These are phyloP conservation scores for Lota lota DNA, from an alignment of 2,113 vertebrate species.

Conservation along the genomic window DNA sequence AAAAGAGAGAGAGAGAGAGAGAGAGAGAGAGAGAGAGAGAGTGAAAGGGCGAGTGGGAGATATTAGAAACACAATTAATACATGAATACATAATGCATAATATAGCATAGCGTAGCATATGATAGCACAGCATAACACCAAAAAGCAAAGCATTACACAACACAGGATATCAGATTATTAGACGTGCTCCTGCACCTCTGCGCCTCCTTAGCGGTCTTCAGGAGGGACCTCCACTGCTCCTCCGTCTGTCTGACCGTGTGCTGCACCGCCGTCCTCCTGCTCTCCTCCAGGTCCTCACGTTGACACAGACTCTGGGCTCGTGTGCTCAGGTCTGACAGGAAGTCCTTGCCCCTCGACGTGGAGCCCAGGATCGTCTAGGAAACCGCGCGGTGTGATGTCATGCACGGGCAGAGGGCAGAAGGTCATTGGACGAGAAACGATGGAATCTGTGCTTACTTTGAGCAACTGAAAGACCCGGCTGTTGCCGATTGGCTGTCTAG, in stretches of 20 bases:
- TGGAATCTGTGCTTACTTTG: not conserved
- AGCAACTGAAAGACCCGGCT: too few relatives aligned
- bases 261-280: conserved; percentile 40
- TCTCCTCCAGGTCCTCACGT: conserved; percentile 47
- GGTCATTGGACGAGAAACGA: not conserved
- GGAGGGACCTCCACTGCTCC: conserved; percentile 48
- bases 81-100: too few relatives aligned
- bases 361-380: conserved; percentile 54
- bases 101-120: too few relatives aligned
- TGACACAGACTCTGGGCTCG: conserved; percentile 47
- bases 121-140: too few relatives aligned
- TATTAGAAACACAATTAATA: too few relatives aligned
- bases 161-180: too few relatives aligned
- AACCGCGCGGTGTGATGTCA: not conserved
- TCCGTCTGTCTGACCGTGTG: conserved; percentile 37
- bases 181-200: conserved; percentile 49
- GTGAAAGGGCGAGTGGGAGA: too few relatives aligned
- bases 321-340: conserved; percentile 57
- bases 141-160: too few relatives aligned
- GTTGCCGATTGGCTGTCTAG: too few relatives aligned
- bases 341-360: conserved; percentile 45
- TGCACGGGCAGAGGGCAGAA: not conserved
- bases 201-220: conserved; percentile 47
- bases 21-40: too few relatives aligned
- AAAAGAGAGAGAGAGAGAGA: too few relatives aligned